A percentile compares a stretch with the other conserved stretches of the same genome.
Conservation (phyloP, 2,113 vertebrate genomes). For the Lophotis ruficrista region DNA sequence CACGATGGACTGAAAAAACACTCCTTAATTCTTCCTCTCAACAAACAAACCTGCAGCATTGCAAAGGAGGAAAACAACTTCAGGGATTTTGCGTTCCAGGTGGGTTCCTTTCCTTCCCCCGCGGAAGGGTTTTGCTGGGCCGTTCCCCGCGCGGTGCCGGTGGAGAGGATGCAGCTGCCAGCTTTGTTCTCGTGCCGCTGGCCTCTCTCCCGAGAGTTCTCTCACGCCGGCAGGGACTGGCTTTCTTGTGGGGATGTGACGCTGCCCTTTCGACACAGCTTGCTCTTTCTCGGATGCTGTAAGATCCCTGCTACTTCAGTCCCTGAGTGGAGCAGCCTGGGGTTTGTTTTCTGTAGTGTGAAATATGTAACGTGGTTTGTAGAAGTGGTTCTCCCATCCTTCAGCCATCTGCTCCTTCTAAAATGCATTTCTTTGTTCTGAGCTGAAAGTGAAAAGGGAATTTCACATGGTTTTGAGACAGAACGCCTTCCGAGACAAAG, state of each 20-base stretch:
- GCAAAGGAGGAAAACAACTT: neutral
- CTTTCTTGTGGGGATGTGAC: neutral
- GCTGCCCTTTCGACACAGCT: neutral
- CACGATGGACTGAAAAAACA: rapidly evolving
- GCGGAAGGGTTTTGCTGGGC: neutral
- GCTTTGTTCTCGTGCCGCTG: neutral
- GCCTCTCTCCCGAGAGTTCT: rapidly evolving
- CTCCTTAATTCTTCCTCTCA: neutral
- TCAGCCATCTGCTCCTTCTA: neutral
- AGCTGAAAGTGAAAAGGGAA: neutral
- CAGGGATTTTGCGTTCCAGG: neutral
- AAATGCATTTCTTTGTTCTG: neutral
- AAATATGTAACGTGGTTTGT: neutral
- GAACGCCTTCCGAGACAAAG: neutral
- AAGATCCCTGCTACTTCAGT: neutral
- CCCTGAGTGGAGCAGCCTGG: neutral
- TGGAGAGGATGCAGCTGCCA: neutral
- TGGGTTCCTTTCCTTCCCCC: neutral
- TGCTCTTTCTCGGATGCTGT: neutral
- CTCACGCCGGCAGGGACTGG: neutral
- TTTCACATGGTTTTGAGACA: neutral
- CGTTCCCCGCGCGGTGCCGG: rapidly evolving
- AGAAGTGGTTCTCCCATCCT: neutral
- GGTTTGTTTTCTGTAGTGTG: neutral
- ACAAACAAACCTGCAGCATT: neutral